phyloP scores from a whole-genome alignment of 2,113 vertebrate species.

The Petrocephalus microphthalmus region DNA sequence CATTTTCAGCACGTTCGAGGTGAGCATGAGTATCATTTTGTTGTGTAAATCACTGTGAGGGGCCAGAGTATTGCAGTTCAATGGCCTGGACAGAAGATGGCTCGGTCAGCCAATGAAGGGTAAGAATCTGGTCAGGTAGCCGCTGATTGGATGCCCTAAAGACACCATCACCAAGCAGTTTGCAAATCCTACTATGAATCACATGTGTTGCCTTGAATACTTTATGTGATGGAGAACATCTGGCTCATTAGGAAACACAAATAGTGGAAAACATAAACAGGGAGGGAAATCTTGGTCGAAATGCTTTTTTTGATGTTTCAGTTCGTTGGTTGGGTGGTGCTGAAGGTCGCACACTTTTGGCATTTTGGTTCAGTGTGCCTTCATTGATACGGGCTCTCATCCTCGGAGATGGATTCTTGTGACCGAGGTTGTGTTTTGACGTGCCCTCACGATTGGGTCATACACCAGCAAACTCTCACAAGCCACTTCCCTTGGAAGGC shows the following conservation, averaged over 20 bases:
- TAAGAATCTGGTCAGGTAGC: neutral
- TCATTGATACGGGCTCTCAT: too few relatives aligned
- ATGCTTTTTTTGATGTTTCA: neutral
- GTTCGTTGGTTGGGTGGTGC: neutral
- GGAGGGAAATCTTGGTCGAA: neutral
- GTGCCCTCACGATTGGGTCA: neutral
- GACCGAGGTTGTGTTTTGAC: neutral
- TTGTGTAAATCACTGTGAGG: neutral
- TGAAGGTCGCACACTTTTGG: neutral
- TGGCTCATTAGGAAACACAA: neutral
- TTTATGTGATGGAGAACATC: constrained; percentile 3
- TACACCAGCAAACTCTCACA: neutral
- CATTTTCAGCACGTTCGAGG: neutral
- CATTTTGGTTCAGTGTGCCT: neutral
- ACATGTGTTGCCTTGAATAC: neutral
- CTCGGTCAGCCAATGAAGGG: neutral
- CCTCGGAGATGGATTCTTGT: neutral
- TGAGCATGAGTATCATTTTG: neutral
- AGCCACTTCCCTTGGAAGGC: neutral
- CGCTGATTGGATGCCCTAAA: neutral
- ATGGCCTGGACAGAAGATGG: neutral
- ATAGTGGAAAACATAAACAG: neutral
- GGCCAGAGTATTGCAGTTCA: neutral
- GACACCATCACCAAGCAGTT: neutral
- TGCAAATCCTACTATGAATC: constrained; percentile 2